Base-by-base conservation (phyloP, 2,888 invertebrate genomes). In the Malthinus seriepunctatus region DNA sequence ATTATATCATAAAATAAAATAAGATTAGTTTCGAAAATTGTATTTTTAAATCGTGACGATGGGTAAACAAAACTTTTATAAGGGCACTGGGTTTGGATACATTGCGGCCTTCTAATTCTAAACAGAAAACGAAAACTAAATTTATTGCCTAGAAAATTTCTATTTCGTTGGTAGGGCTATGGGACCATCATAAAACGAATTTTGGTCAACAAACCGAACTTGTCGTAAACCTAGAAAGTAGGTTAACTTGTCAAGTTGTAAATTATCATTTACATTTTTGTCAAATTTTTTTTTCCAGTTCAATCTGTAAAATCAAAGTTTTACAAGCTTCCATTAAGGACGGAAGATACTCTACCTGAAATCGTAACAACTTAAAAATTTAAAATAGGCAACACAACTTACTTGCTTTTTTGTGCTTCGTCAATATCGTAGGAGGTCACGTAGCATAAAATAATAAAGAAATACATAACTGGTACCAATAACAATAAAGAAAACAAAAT, bases 91-190 rank as follows among this genome's bases (percentile, higher is more conserved):
- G 62, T 56, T 62, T 51, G 53, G 45, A 37, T 10, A 58, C 63
- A 62, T 63, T 61, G 61, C 56, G 67, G 65, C 66, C 67, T 63
- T 63, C 53, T 33, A 49, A 32, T 58, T 64, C 59, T 51, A 61
- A 61, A 65, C 56, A 58, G 67, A 66, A 67, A 66, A 66, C 65
- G 66, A 69, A 23, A 69, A 66, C 64, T 63, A 67, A 57, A 69
- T 69, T 69, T 69, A 69, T 64, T 63, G 59, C 66, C 51, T 50
- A 50, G 53, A 44, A 61, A 63, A 62, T 64, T 65, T 63, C 66
- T 62, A 58, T 63, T 63, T 66, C 65, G 57, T 64, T 64, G 61
- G 65, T 57, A 58, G 61, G n/a, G 60, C 51, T 54, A 52, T 48
- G 55, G 39, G 56, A 48, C 57, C 56, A 60, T 58, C 62, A 64